Evolutionary conservation across 2,888 invertebrate genomes (phyloP).

Genomic region (Caenorhabditis plicata): DNA sequence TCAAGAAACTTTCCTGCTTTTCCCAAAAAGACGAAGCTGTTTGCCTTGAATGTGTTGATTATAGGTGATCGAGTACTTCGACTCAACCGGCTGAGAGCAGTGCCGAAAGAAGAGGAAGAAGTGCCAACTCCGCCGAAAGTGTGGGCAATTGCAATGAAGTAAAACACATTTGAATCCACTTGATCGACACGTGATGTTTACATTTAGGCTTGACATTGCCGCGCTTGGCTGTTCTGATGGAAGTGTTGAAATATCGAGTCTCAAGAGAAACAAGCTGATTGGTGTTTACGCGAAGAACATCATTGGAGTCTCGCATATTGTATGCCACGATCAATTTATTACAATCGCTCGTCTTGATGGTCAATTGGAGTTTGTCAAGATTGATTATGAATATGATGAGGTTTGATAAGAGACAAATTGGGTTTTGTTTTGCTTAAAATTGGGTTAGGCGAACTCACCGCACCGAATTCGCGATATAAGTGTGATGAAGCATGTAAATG

Average conservation of each 20-base stretch:
- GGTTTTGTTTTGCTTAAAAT: too few relatives aligned
- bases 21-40: too few relatives aligned
- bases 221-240: conserved; percentile 56
- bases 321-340: conserved; percentile 15
- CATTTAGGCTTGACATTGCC: conserved; percentile 31
- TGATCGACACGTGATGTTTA: not conserved
- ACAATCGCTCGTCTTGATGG: conserved; percentile 55
- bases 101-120: conserved; percentile 14
- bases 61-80: conserved; percentile 13
- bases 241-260: conserved; percentile 46
- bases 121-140: conserved; percentile 27
- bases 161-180: not conserved
- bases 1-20: too few relatives aligned
- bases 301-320: conserved; percentile 34
- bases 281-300: conserved; percentile 27
- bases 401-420: not conserved
- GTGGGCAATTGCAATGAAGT: conserved; percentile 39
- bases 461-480: conserved; percentile 29
- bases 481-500: conserved; percentile 17
- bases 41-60: too few relatives aligned
- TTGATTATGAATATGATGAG: conserved; percentile 10
- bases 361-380: conserved; percentile 48
- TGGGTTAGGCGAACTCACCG: not conserved
- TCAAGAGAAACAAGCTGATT: conserved; percentile 38
- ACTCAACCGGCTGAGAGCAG: conserved; percentile 19